phyloP scores from a whole-genome alignment of 2,888 invertebrate species.

The Pseudococcus viburni region DNA sequence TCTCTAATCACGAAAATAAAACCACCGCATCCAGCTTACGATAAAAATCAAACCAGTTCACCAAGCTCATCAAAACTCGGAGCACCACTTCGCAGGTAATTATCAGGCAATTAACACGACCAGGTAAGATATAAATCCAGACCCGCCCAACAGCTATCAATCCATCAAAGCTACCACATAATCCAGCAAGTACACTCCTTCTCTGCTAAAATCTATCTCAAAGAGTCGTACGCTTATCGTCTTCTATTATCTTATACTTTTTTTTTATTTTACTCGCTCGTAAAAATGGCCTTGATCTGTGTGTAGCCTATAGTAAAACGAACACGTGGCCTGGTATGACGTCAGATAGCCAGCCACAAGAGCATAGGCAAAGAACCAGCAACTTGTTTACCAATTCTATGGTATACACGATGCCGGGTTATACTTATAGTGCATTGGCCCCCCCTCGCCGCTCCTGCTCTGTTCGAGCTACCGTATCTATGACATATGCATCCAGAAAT shows the following conservation, averaged over 20 bases:
- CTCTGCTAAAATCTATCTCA: neutral
- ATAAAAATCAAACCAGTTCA: conserved; percentile 23
- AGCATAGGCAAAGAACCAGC: conserved; percentile 42
- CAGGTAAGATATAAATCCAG: conserved; percentile 25
- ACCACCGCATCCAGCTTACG: neutral
- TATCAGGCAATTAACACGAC: conserved; percentile 34
- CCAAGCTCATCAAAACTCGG: neutral
- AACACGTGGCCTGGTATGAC: conserved; percentile 63
- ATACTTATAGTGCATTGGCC: neutral
- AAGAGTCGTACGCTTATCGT: conserved; percentile 27
- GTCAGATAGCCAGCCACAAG: conserved; percentile 37
- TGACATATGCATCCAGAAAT: conserved; percentile 60
- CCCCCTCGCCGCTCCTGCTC: neutral
- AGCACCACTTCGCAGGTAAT: neutral
- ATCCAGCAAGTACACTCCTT: neutral
- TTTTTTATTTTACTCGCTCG: conserved; percentile 64
- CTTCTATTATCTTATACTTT: conserved; percentile 53
- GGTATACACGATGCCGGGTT: conserved; percentile 8
- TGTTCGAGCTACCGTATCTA: conserved; percentile 54
- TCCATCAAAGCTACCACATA: conserved; percentile 18
- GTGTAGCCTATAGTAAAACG: conserved; percentile 64
- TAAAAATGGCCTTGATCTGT: conserved; percentile 66
- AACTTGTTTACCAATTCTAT: conserved; percentile 62
- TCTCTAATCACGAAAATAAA: neutral
- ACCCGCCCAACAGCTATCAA: conserved; percentile 21